A percentile compares a stretch with the other conserved stretches of the same genome.
phyloP scores from a whole-genome alignment of 1,140 invertebrate genomes.

The Pseudomyrmex gracilis region DNA sequence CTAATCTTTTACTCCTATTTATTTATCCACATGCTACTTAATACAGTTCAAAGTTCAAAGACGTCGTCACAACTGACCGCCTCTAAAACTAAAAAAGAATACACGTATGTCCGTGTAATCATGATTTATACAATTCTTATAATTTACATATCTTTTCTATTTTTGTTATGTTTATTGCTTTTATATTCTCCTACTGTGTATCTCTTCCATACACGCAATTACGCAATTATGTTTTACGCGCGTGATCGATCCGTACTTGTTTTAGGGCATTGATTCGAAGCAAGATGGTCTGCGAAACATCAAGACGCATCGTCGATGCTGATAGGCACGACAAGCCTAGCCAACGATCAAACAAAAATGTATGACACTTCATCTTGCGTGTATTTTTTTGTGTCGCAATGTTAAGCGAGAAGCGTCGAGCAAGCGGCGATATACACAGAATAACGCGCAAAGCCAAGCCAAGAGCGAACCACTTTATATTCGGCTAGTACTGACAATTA shows the following conservation, averaged over 20 bases:
- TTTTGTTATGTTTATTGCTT: not conserved
- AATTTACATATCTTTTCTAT: not conserved
- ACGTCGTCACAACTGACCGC: too few relatives aligned
- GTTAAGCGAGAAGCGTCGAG: conserved; percentile 78
- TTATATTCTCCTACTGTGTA: not conserved
- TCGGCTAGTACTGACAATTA: conserved; percentile 68
- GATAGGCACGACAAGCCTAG: conserved; percentile 23
- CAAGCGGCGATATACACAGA: conserved; percentile 53
- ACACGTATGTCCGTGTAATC: too few relatives aligned
- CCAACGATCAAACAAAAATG: conserved; percentile 49
- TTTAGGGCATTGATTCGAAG: conserved; percentile 18
- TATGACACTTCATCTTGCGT: conserved; percentile 49
- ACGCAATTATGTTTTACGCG: not conserved
- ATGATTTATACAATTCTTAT: not conserved
- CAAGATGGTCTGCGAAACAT: conserved; percentile 46
- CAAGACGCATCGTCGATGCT: conserved; percentile 15
- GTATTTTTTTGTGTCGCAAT: conserved; percentile 66
- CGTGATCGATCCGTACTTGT: conserved; percentile 2
- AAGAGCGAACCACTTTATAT: conserved; percentile 60
- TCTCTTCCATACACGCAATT: not conserved
- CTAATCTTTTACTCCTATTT: too few relatives aligned
- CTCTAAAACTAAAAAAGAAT: too few relatives aligned
- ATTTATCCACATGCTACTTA: too few relatives aligned
- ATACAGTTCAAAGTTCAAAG: too few relatives aligned
- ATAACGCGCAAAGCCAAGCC: not conserved